These are phyloP conservation scores for Junonia oenone DNA, from an alignment of 2,888 invertebrate genomes.

Conservation along the genomic window DNA sequence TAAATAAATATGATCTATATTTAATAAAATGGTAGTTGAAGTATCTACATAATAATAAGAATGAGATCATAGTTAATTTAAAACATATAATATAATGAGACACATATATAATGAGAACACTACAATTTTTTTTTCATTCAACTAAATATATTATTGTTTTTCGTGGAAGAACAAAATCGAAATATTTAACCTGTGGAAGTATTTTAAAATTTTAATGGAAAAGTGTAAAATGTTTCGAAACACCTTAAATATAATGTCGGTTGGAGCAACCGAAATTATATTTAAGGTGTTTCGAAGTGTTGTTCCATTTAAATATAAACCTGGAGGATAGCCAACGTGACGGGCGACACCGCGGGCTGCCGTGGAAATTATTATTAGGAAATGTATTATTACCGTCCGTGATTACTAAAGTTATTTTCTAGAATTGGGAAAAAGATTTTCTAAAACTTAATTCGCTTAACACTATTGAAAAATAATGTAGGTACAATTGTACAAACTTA, in stretches of 20 bases:
- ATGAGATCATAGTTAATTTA: no score
- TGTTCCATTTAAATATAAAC: conserved; percentile 60
- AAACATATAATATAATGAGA: no score
- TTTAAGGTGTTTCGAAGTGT: conserved; percentile 45
- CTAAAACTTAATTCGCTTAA: no score
- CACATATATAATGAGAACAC: no score
- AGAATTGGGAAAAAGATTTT: not conserved
- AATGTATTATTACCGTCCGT: conserved; percentile 52
- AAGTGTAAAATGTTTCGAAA: conserved; percentile 31
- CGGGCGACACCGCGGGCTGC: conserved; percentile 54
- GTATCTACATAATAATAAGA: no score
- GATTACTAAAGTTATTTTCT: conserved; percentile 34
- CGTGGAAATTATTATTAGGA: conserved; percentile 72
- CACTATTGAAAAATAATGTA: no score
- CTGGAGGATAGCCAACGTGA: conserved; percentile 58
- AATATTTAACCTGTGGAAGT: not conserved
- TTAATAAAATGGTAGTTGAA: no score
- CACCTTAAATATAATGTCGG: conserved; percentile 50
- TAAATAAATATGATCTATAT: no score
- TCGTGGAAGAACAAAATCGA: no score
- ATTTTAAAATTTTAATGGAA: not conserved
- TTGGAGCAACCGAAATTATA: conserved; percentile 50
- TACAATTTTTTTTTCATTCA: no score
- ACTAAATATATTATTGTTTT: no score
- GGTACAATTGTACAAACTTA: no score